Evolutionary conservation across 2,888 invertebrate genomes (phyloP), one percentile per base, ranked within the genome.

Genomic region (Tridacna gigas): DNA sequence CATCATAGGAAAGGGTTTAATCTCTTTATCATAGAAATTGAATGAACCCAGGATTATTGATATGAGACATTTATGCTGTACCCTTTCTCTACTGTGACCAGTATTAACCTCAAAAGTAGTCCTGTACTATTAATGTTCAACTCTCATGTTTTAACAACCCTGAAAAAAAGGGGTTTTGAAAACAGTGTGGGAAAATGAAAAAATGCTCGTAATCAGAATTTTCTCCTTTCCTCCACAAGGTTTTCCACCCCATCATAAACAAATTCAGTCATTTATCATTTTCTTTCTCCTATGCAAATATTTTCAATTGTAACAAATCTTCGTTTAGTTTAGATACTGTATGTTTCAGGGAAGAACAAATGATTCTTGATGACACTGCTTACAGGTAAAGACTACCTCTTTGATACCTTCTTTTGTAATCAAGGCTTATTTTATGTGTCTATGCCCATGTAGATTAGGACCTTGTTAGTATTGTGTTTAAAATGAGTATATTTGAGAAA

Each of bases 331-430:
- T 56, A 20, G 15, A 3, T 3, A 56, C 56, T 9, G 2, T 56
- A 20, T 56, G 4, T 93, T 94, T 11, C 90, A 97, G 97, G 84
- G 95, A 96, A 74, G 96, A 97, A 91, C 95, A 97, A 90, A 96
- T 97, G 25, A 96, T 96, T 87, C 95, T 97, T 83, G 97, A 97
- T 94, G 96, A 96, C 60, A 96, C 96, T 87, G 96, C 97, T 0
- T 97, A 97, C 94, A 91, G 92, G 94, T 94, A 80, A 77, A 82
- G n/a, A 20, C 20, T 28, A 4, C 1, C 65, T 56, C 2, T 63
- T n/a, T 63, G 2, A 25, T 63, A 4, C 25, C 56, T 20, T n/a
- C 56, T 56, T 18, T 56, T 56, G 56, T 56, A 18, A 4, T 56
- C 4, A 56, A 56, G 1, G 20, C 56, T 56, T 9, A 20, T n/a